These are phyloP conservation scores for Proteles cristata DNA, from an alignment of 2,113 vertebrate species.

Conservation along the genomic window DNA sequence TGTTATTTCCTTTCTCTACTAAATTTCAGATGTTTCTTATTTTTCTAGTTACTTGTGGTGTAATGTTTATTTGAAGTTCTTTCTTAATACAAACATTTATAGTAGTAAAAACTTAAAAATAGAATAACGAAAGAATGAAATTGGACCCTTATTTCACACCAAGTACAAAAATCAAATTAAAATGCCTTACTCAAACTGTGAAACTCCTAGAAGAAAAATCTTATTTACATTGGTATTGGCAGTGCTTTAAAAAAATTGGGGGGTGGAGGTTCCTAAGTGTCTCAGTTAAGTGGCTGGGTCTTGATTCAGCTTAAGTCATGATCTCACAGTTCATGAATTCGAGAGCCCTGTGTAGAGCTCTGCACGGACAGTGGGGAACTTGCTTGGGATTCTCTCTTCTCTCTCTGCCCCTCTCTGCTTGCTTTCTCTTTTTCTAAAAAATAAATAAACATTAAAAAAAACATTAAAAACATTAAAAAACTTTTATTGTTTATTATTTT, in stretches of 20 bases:
- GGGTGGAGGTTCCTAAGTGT: too few relatives aligned
- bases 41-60: not conserved
- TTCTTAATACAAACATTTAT: not conserved
- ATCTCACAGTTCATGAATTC: too few relatives aligned
- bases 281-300: too few relatives aligned
- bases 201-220: not conserved
- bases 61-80: not conserved
- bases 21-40: not conserved
- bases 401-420: too few relatives aligned
- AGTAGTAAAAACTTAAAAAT: not conserved
- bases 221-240: not conserved
- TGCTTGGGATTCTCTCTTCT: too few relatives aligned
- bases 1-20: not conserved
- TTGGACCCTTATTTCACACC: not conserved
- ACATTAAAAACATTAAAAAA: too few relatives aligned
- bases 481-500: too few relatives aligned
- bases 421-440: too few relatives aligned
- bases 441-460: too few relatives aligned
- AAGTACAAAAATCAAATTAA: not conserved
- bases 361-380: too few relatives aligned
- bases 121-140: not conserved
- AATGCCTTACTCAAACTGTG: not conserved
- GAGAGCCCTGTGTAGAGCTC: too few relatives aligned
- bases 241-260: not conserved
- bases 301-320: too few relatives aligned